Conservation (phyloP, 2,113 vertebrate genomes). For the Boleophthalmus pectinirostris region DNA sequence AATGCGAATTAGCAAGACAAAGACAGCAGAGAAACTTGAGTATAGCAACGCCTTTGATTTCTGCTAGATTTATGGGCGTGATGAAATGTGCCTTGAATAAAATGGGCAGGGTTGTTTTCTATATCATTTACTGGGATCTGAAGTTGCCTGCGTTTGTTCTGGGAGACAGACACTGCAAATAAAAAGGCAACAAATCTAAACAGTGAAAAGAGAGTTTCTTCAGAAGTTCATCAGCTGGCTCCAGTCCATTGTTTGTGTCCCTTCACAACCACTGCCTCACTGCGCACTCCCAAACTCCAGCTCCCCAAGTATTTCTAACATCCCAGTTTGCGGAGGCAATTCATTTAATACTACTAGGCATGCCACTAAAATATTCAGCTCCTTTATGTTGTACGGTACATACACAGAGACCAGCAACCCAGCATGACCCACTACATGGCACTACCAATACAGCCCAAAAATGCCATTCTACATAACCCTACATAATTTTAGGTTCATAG, state of each 20-base stretch:
- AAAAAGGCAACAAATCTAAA: conserved; percentile 70
- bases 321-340: background rate
- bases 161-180: conserved; percentile 61
- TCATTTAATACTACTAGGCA: background rate
- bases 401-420: background rate
- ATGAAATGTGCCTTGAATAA: conserved; percentile 78
- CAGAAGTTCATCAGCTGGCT: conserved; percentile 69
- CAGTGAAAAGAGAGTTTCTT: conserved; percentile 51
- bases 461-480: no score
- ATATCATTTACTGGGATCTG: conserved; percentile 76
- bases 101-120: conserved; percentile 65
- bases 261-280: conserved; percentile 37
- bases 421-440: background rate
- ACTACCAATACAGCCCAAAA: background rate
- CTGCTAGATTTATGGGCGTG: conserved; percentile 78
- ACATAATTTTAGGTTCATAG: no score
- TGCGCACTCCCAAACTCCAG: conserved; percentile 42
- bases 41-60: conserved; percentile 75
- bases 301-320: conserved; percentile 35
- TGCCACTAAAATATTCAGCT: background rate
- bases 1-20: conserved; percentile 84
- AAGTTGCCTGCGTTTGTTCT: conserved; percentile 68
- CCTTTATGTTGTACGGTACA: background rate
- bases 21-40: conserved; percentile 53
- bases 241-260: conserved; percentile 45